Conservation (phyloP, 2,113 vertebrate genomes). For the Cercocebus atys region DNA sequence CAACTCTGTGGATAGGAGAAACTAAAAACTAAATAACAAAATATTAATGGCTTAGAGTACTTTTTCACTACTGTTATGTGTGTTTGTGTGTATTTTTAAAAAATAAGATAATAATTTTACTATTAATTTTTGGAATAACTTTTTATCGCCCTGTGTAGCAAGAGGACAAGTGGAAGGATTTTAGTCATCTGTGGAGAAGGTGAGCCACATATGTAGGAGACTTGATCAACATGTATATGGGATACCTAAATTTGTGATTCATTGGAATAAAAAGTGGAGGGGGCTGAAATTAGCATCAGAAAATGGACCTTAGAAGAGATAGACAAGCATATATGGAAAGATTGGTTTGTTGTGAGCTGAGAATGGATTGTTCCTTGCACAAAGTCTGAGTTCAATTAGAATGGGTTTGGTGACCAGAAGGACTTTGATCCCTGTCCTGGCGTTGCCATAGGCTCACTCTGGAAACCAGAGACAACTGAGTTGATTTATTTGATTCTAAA, state of each 20-base stretch:
- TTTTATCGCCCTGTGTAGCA: neutral
- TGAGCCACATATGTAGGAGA: neutral
- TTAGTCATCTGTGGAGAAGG: neutral
- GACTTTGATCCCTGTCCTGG: neutral
- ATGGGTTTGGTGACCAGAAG: neutral
- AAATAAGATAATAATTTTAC: neutral
- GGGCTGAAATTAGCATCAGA: neutral
- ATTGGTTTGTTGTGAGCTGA: neutral
- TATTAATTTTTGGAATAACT: neutral
- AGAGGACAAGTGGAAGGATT: neutral
- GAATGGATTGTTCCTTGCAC: neutral
- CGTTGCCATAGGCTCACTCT: neutral
- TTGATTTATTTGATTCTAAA: constrained; percentile 5
- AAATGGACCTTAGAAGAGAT: neutral
- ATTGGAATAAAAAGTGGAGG: neutral
- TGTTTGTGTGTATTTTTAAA: neutral
- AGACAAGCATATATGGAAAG: neutral
- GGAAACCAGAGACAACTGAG: neutral
- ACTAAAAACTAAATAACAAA: neutral
- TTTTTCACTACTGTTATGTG: neutral
- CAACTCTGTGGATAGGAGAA: neutral
- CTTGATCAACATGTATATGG: neutral
- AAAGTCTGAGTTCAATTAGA: neutral
- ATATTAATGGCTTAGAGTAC: neutral
- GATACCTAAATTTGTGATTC: neutral